Base-by-base conservation (phyloP, 2,888 invertebrate species). In the Lysandra coridon region DNA sequence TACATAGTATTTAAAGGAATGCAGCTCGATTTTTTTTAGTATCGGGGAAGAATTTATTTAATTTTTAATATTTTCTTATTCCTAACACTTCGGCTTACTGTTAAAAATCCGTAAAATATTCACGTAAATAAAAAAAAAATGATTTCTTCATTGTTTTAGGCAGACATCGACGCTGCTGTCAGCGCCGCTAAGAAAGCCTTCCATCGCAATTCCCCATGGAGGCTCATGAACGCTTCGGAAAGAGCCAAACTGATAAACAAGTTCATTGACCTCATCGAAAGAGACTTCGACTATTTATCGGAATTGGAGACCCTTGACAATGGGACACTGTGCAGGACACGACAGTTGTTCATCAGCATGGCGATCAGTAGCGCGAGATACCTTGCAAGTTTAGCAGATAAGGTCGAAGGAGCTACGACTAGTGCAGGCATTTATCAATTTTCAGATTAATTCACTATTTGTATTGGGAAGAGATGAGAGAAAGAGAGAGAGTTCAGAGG, bases 291-390 rank as follows among this genome's bases (percentile, higher is more conserved):
- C 2, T 98, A 98, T 84, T 87, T 98, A 64, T 96, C 97, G 69
- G 97, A 97, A 84, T 93, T 99, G 86, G 99, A 99, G 93, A 98
- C 98, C 0, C 89, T 98, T 80, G 98, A 99, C 89, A 98, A 98
- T 91, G 99, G 99, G 37, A 98, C 98, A 91, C 97, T 98, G 0
- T 96, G 96, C 85, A 87, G 91, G 6, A 90, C 95, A 82, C 92
- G 97, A 95, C 95, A 82, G 86, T 85, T n/a, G 92, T 95, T 83
- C 96, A 96, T 89, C 83, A 96, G 0, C 87, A 90, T 0, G 84
- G 88, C 81, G 87, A 94, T 79, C 86, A 95, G 79, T 90, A 92
- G 78, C 90, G 87, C 97, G 4, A 96, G 97, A 40, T 98, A 98
- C 86, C 96, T 96, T 87, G 98, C 98, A 17, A 98, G 98, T 37